Conservation (phyloP, 2,797 vertebrate genomes). For the Enteromius mattozi region DNA sequence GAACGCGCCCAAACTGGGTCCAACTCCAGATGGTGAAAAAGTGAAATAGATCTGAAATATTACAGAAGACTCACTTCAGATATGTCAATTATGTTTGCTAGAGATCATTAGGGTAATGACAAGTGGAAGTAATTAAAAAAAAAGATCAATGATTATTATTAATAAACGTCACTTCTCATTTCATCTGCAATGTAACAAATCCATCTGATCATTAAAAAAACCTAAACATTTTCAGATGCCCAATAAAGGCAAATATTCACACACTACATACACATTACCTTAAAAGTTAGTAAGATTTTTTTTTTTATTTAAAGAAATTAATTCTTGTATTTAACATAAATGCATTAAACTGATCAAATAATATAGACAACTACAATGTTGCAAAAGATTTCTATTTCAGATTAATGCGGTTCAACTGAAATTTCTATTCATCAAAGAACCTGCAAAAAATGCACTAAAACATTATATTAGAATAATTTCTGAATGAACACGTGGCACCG, state of each 20-base stretch:
- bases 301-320: neutral
- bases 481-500: neutral
- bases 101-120: neutral
- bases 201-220: neutral
- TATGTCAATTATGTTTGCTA: slow-evolving; percentile 10
- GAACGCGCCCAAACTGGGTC: slow-evolving; percentile 53
- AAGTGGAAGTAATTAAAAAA: neutral
- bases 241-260: neutral
- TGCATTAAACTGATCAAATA: neutral
- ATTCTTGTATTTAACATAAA: neutral
- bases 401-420: neutral
- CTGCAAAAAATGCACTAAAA: neutral
- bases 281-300: neutral
- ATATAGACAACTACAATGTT: neutral
- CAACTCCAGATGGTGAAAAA: slow-evolving; percentile 58
- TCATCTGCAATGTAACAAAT: neutral
- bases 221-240: neutral
- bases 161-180: neutral
- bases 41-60: slow-evolving; percentile 44
- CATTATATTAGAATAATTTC: neutral
- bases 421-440: neutral
- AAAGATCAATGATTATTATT: slow-evolving; percentile 1
- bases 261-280: neutral
- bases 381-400: neutral
- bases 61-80: slow-evolving; percentile 49